These are phyloP conservation scores for Eilema griseolum DNA, from an alignment of 2,888 invertebrate species.

Conservation along the genomic window DNA sequence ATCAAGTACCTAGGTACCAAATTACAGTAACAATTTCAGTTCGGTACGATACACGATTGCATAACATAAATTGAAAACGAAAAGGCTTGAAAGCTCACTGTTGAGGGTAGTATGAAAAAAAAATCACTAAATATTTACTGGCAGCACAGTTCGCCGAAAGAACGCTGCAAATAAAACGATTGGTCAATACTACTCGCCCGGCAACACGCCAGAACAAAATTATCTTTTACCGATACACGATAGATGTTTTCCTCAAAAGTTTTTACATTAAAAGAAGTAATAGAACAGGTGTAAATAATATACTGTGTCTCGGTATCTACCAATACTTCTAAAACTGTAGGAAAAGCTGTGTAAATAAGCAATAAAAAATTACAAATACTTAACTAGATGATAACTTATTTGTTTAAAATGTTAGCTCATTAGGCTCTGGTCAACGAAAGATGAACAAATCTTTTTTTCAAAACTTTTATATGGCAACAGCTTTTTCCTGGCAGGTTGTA, in stretches of 20 bases:
- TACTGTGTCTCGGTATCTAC: background rate
- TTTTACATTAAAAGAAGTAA: background rate
- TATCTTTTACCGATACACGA: background rate
- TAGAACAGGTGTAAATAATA: background rate
- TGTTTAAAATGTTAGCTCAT: no score
- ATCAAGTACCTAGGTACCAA: no score
- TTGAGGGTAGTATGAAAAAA: background rate
- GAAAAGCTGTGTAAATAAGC: background rate
- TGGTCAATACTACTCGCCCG: background rate
- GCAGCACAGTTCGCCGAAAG: background rate
- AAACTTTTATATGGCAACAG: no score
- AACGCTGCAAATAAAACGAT: background rate
- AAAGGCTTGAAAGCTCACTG: background rate
- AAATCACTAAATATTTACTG: background rate
- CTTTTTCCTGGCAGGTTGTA: no score
- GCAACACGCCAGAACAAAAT: conserved; percentile 8
- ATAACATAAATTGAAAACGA: background rate
- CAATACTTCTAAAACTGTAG: background rate
- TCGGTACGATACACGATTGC: background rate
- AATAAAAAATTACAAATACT: no score
- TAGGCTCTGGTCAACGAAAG: no score
- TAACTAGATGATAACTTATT: no score
- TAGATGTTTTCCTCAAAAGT: background rate
- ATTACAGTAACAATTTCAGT: background rate
- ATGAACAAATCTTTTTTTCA: no score